Evolutionary conservation across 2,797 vertebrate genomes (phyloP).

Genomic region (Sciurus carolinensis): DNA sequence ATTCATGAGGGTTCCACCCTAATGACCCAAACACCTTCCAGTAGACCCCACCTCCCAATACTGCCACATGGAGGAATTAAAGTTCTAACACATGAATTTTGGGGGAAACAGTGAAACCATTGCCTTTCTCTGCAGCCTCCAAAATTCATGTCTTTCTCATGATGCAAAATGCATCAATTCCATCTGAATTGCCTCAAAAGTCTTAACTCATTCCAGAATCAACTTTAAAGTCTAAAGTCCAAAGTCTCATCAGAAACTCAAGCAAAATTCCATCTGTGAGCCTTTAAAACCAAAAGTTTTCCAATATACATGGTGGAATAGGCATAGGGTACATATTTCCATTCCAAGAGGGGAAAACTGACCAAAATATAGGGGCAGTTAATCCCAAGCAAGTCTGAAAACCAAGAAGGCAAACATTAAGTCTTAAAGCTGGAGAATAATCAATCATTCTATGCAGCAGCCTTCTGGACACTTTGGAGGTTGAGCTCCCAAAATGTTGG

Average conservation of each 20-base stretch:
- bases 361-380: neutral
- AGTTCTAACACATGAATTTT: too few relatives aligned
- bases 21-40: neutral
- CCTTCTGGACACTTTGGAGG: neutral
- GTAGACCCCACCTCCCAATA: too few relatives aligned
- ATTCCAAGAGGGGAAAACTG: neutral
- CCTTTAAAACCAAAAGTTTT: neutral
- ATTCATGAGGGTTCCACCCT: neutral
- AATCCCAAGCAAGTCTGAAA: neutral
- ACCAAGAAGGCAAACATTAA: neutral
- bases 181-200: neutral
- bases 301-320: neutral
- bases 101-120: too few relatives aligned
- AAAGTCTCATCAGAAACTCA: neutral
- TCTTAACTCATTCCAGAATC: neutral
- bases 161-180: neutral
- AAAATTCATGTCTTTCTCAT: neutral
- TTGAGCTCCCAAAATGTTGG: neutral
- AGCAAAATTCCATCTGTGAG: neutral
- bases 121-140: neutral
- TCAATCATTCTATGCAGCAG: neutral
- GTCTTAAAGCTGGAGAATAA: neutral
- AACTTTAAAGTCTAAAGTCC: neutral
- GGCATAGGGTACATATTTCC: neutral
- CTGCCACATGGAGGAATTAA: too few relatives aligned